Evolutionary conservation across 2,113 vertebrate genomes (phyloP).

Genomic region (Saguinus midas): DNA sequence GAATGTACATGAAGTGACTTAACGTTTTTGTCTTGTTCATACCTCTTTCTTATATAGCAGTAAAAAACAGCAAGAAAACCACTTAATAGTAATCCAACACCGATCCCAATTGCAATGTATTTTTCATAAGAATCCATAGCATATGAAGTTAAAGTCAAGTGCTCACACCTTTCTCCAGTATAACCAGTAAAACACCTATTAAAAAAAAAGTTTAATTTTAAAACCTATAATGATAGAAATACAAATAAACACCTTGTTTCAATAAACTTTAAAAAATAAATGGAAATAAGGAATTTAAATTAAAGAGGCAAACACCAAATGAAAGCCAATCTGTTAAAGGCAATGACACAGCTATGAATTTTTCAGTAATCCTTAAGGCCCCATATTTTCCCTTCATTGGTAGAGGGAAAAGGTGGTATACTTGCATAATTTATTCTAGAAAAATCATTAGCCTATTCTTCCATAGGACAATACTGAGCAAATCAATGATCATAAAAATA

Average conservation of each 20-base stretch:
- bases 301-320: background rate
- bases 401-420: background rate
- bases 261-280: background rate
- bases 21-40: slow-evolving; percentile 53
- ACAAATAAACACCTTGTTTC: background rate
- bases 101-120: slow-evolving; percentile 85
- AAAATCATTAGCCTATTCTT: background rate
- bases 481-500: background rate
- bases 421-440: background rate
- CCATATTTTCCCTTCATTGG: background rate
- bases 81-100: slow-evolving; percentile 82
- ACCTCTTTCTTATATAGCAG: slow-evolving; percentile 85
- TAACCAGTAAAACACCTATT: slow-evolving; percentile 85
- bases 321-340: background rate
- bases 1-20: background rate
- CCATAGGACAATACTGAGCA: background rate
- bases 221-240: background rate
- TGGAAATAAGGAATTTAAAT: background rate
- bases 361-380: background rate
- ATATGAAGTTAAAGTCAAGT: slow-evolving; percentile 83
- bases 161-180: slow-evolving; percentile 86
- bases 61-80: slow-evolving; percentile 82
- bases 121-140: slow-evolving; percentile 81
- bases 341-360: background rate
- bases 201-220: slow-evolving; percentile 25